phyloP scores from a whole-genome alignment of 2,797 vertebrate genomes.

The Percopsis omiscomaycus region DNA sequence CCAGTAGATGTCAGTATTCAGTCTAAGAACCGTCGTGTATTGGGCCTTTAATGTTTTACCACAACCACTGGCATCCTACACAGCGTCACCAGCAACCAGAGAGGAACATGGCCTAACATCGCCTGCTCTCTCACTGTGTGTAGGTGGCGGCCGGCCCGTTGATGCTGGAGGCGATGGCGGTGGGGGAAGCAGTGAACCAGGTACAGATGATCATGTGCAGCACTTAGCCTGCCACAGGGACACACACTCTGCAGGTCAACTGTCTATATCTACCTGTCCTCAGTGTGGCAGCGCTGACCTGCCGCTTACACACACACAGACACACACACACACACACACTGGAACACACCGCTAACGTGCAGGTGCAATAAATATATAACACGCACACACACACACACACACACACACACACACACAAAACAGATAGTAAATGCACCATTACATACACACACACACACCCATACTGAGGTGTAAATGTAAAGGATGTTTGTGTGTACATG shows the following conservation, averaged over 20 bases:
- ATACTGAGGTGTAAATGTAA: slow-evolving; percentile 61
- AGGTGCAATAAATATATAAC: too few relatives aligned
- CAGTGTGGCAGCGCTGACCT: not conserved
- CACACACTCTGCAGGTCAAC: slow-evolving; percentile 6
- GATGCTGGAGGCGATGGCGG: slow-evolving; percentile 47
- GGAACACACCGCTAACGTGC: too few relatives aligned
- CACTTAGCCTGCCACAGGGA: slow-evolving; percentile 62
- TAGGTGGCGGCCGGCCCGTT: slow-evolving; percentile 60
- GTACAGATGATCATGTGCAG: slow-evolving; percentile 48
- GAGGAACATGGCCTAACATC: slow-evolving; percentile 10
- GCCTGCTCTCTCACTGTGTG: not conserved
- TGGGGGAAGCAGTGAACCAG: slow-evolving; percentile 52
- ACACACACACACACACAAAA: slow-evolving; percentile 10
- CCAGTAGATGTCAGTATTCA: too few relatives aligned
- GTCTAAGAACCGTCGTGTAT: too few relatives aligned
- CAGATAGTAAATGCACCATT: slow-evolving; percentile 28
- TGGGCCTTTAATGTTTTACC: too few relatives aligned
- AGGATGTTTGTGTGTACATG: slow-evolving; percentile 10
- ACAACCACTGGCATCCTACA: too few relatives aligned
- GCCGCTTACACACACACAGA: not conserved
- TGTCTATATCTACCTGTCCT: slow-evolving; percentile 11
- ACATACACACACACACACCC: slow-evolving; percentile 29
- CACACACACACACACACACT: not conserved
- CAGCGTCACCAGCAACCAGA: too few relatives aligned
- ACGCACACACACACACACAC: not conserved